Percentiles rank a stretch among this genome's conserved stretches.
Evolutionary conservation across 1,140 invertebrate species (phyloP).

Genomic region (Diplogasteroides magnus): DNA sequence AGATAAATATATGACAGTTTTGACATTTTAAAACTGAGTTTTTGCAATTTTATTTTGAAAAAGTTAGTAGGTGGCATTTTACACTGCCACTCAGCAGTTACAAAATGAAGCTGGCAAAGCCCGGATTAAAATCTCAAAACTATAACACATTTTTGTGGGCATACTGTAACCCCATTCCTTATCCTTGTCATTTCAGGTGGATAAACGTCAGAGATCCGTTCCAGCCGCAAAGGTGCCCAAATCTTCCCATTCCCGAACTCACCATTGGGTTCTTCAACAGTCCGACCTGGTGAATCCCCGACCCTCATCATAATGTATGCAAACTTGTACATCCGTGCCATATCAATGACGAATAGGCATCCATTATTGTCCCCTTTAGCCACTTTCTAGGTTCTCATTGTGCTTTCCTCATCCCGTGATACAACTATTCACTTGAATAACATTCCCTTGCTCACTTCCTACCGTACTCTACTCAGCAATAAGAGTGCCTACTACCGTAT

Average conservation of each 20-base stretch:
- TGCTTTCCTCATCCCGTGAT: slow-evolving; percentile 6
- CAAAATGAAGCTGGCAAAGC: too few relatives aligned
- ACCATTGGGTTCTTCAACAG: slow-evolving; percentile 42
- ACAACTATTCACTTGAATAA: slow-evolving; percentile 4
- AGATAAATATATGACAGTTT: too few relatives aligned
- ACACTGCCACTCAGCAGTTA: too few relatives aligned
- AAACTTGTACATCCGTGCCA: slow-evolving; percentile 1
- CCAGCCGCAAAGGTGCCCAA: slow-evolving; percentile 6
- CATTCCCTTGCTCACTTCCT: neutral
- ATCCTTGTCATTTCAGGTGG: neutral
- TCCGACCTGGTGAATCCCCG: slow-evolving; percentile 35
- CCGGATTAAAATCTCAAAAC: too few relatives aligned
- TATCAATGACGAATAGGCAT: slow-evolving; percentile 4
- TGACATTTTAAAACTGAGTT: too few relatives aligned
- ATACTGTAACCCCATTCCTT: neutral
- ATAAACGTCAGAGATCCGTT: slow-evolving; percentile 14
- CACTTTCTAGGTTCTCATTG: slow-evolving; percentile 19
- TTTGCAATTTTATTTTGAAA: too few relatives aligned
- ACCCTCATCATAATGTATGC: slow-evolving; percentile 1
- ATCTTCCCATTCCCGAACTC: slow-evolving; percentile 25
- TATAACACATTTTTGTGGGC: neutral
- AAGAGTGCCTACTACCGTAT: slow-evolving; percentile 7
- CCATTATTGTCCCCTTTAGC: slow-evolving; percentile 10
- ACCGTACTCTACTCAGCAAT: neutral
- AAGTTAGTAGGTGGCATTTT: too few relatives aligned